Conservation (phyloP, 2,888 invertebrate species). For the Thecocarcelia acutangulata region DNA sequence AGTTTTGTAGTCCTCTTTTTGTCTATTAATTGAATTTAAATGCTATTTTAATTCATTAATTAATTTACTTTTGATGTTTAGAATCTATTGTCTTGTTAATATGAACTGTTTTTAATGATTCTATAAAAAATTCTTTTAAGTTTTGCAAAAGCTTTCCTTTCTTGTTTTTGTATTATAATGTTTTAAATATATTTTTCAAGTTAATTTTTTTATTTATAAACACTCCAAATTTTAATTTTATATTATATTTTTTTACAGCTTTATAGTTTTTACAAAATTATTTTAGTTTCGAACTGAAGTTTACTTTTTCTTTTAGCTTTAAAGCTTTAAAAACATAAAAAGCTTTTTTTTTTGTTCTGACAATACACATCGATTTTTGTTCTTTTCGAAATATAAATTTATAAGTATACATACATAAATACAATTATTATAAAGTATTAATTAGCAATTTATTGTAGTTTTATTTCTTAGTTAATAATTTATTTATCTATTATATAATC, state of each 20-base stretch:
- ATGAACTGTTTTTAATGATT: not conserved
- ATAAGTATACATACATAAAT: constrained; percentile 39
- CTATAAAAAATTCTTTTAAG: not conserved
- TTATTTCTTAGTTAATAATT: constrained; percentile 2
- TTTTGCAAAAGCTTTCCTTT: constrained; percentile 11
- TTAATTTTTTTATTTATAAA: constrained; percentile 36
- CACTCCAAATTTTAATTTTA: not conserved
- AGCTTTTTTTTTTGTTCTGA: not conserved
- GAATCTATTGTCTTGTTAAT: constrained; percentile 52
- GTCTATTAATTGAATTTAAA: not conserved
- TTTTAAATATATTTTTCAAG: constrained; percentile 5
- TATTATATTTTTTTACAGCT: constrained; percentile 31
- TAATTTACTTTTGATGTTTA: not conserved
- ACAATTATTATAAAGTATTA: constrained; percentile 47
- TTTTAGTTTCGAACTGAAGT: no score
- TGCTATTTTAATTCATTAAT: constrained; percentile 4
- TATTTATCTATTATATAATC: constrained; percentile 14
- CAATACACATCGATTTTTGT: constrained; percentile 11
- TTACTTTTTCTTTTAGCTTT: constrained; percentile 9
- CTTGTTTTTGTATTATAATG: not conserved
- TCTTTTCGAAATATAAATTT: constrained; percentile 25
- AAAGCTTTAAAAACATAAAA: constrained; percentile 45
- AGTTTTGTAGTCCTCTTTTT: not conserved
- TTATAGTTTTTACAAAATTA: constrained; percentile 41
- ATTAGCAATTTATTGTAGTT: constrained; percentile 39